Conservation (phyloP, 2,113 vertebrate genomes). For the Trichomycterus rosablanca region DNA sequence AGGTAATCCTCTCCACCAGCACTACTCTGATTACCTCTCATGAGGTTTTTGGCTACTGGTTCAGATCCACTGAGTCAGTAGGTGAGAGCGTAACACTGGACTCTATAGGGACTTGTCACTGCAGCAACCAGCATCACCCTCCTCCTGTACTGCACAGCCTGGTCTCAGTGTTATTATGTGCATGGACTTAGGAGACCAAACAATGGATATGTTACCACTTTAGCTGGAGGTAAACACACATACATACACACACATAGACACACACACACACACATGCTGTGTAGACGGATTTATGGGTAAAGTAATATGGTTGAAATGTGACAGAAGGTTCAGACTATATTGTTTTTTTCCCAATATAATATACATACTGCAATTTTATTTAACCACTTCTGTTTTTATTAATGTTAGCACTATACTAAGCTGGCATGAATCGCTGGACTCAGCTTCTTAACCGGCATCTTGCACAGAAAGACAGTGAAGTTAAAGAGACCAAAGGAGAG, state of each 20-base stretch:
- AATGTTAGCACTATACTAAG: not conserved
- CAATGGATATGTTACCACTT: conserved; percentile 4
- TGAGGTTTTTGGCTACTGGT: too few species aligned
- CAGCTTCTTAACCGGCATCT: conserved; percentile 53
- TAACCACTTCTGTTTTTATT: not conserved
- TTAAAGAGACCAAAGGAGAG: conserved; percentile 24
- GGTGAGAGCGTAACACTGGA: not conserved
- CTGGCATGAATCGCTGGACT: conserved; percentile 54
- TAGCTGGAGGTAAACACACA: not conserved
- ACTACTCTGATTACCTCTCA: not conserved
- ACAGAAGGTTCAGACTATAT: not conserved
- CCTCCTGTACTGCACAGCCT: conserved; percentile 34
- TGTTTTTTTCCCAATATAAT: not conserved
- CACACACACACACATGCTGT: too few species aligned
- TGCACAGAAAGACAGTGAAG: conserved; percentile 35
- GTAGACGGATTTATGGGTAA: too few species aligned
- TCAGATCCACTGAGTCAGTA: too few species aligned
- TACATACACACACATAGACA: too few species aligned
- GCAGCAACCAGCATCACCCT: conserved; percentile 61
- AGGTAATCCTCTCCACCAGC: not conserved
- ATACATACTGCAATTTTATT: not conserved
- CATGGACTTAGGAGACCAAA: conserved; percentile 20
- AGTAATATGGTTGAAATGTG: not conserved
- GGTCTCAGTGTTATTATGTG: conserved; percentile 42
- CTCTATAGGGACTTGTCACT: conserved; percentile 37